Percentiles rank a stretch among this genome's conserved stretches.
Evolutionary conservation across 2,113 vertebrate species (phyloP).

Genomic region (Ascaphus truei): DNA sequence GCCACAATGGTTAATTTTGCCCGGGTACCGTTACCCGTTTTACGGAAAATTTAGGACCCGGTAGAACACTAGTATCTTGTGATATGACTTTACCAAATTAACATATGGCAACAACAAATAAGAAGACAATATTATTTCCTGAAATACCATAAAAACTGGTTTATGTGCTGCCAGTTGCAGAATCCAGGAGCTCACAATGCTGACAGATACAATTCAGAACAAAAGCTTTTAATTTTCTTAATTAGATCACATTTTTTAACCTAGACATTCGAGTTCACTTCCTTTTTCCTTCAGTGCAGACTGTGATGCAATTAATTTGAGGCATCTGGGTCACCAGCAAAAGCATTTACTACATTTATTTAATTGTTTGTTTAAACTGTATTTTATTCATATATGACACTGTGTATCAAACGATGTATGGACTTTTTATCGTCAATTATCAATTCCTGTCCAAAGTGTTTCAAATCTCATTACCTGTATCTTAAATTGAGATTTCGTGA

Average conservation of each 20-base stretch:
- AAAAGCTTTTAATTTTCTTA: conserved; percentile 34
- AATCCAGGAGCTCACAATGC: conserved; percentile 31
- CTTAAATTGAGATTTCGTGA: too few species aligned
- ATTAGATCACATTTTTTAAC: conserved; percentile 36
- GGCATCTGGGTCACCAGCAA: conserved; percentile 9
- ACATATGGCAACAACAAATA: conserved; percentile 13
- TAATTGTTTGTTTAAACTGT: neutral
- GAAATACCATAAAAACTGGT: conserved; percentile 14
- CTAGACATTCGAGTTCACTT: conserved; percentile 28
- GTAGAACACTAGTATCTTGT: too few species aligned
- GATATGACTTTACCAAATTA: neutral
- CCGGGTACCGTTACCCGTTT: too few species aligned
- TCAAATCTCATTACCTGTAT: too few species aligned
- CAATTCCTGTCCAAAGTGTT: too few species aligned
- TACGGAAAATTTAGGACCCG: too few species aligned
- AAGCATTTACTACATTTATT: neutral
- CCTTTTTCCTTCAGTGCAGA: conserved; percentile 19
- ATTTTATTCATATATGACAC: too few species aligned
- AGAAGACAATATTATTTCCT: conserved; percentile 27
- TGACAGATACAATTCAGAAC: conserved; percentile 31
- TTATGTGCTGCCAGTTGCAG: conserved; percentile 29
- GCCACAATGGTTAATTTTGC: too few species aligned
- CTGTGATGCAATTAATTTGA: conserved; percentile 8
- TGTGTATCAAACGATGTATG: too few species aligned
- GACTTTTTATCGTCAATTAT: too few species aligned